A percentile compares a stretch with the other conserved stretches of the same genome.
These are phyloP conservation scores for Parazoanthus darwini DNA, from an alignment of 92 coral and sea anemone genomes.

Conservation along the genomic window DNA sequence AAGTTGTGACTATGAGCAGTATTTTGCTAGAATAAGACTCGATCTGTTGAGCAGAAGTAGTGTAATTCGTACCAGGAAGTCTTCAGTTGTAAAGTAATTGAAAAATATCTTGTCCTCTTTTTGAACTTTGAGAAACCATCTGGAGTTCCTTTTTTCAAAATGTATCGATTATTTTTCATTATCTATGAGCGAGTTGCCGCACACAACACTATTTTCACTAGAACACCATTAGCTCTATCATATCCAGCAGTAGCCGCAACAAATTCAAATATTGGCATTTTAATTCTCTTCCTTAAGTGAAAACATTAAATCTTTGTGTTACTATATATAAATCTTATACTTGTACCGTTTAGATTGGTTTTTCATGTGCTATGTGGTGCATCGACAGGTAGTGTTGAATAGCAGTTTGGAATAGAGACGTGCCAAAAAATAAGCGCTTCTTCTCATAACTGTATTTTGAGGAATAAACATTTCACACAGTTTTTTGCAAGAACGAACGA, in stretches of 20 bases:
- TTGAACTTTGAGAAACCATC: too few species aligned
- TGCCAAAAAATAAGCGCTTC: not conserved
- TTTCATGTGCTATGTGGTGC: not conserved
- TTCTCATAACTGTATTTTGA: not conserved
- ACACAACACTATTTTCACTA: not conserved
- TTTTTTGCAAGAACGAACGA: not conserved
- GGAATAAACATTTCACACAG: not conserved
- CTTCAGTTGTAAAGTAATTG: not conserved
- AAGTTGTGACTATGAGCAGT: not conserved
- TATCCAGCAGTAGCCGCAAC: not conserved
- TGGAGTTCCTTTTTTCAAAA: too few species aligned
- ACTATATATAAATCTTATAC: too few species aligned
- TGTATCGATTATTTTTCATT: too few species aligned
- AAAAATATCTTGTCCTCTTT: too few species aligned
- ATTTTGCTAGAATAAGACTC: not conserved
- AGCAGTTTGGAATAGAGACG: not conserved
- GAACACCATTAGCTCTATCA: not conserved
- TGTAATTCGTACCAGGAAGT: not conserved
- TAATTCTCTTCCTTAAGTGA: not conserved
- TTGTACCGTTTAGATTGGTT: not conserved
- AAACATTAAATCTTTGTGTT: not conserved
- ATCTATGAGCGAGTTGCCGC: too few species aligned
- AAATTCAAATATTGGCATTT: not conserved
- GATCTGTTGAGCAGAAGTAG: not conserved
- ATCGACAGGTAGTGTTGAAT: not conserved